Percentiles rank a stretch among this genome's conserved stretches.
Evolutionary conservation across 2,797 vertebrate species (phyloP).

Genomic region (Poecilia velifera): DNA sequence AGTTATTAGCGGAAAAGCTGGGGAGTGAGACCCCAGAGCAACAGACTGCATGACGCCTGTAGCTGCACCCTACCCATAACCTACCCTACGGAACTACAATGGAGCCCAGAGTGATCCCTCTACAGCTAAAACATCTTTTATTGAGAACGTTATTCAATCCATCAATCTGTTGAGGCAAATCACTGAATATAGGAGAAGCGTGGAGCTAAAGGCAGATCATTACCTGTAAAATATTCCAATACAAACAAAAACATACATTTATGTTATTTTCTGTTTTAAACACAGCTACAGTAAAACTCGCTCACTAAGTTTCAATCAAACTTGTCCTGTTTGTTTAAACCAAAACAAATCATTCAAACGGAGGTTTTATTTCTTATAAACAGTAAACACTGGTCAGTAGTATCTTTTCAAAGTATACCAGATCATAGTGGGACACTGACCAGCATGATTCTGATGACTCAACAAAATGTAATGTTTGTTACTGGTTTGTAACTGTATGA

Average conservation of each 20-base stretch:
- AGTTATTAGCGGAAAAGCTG: background rate
- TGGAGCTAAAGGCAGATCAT: background rate
- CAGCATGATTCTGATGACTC: too few relatives aligned
- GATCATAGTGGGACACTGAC: too few relatives aligned
- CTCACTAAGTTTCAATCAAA: background rate
- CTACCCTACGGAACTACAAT: background rate
- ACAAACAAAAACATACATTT: background rate
- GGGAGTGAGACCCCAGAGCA: too few relatives aligned
- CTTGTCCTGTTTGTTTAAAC: background rate
- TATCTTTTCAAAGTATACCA: background rate
- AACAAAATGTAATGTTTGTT: too few relatives aligned
- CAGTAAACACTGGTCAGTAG: too few relatives aligned
- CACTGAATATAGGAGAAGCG: background rate
- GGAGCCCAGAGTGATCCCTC: background rate
- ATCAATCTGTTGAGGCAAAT: conserved; percentile 16
- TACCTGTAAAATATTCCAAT: background rate
- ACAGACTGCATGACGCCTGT: background rate
- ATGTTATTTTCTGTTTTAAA: background rate
- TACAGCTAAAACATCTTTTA: background rate
- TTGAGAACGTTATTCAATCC: background rate
- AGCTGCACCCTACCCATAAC: background rate
- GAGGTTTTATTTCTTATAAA: background rate
- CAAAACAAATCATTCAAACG: conserved; percentile 4
- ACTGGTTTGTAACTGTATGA: too few relatives aligned
- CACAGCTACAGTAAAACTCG: background rate